These are phyloP conservation scores for Parapsyche elsis DNA, from an alignment of 1,140 invertebrate genomes.

Conservation along the genomic window DNA sequence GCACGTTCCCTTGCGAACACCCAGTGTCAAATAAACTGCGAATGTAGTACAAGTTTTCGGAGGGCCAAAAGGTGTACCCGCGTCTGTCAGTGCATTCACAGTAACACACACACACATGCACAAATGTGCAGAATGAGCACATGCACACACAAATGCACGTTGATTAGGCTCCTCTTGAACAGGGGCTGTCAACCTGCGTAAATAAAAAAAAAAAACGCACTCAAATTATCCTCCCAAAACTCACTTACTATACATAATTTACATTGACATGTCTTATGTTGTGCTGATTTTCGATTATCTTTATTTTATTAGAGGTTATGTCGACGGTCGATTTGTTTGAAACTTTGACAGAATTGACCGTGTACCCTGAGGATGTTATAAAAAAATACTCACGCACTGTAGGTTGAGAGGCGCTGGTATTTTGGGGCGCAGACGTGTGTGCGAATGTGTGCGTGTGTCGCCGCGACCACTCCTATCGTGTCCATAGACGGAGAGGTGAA, in stretches of 20 bases:
- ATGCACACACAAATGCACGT: not conserved
- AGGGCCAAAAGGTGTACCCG: conserved; percentile 49
- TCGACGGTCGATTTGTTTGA: not conserved
- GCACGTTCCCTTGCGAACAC: not conserved
- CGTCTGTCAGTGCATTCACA: conserved; percentile 46
- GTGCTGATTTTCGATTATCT: too few relatives aligned
- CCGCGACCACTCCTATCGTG: conserved; percentile 1
- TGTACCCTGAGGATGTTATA: not conserved
- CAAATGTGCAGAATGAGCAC: not conserved
- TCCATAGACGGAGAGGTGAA: conserved; percentile 26
- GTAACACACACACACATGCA: conserved; percentile 7
- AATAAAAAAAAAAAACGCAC: not conserved
- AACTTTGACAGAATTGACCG: not conserved
- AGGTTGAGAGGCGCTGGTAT: too few relatives aligned
- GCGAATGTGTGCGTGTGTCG: not conserved
- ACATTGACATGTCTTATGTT: too few relatives aligned
- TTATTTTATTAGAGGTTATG: not conserved
- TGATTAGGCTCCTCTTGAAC: conserved; percentile 18
- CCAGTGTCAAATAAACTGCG: conserved; percentile 45
- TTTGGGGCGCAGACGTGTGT: not conserved
- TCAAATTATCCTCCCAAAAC: too few relatives aligned
- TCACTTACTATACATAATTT: too few relatives aligned
- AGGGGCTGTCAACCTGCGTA: conserved; percentile 15
- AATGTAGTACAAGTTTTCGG: conserved; percentile 49
- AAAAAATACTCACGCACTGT: not conserved